Percentiles rank a stretch among this genome's conserved stretches.
Conservation (phyloP, 2,888 invertebrate genomes). For the Megaustenia siamemsis region DNA sequence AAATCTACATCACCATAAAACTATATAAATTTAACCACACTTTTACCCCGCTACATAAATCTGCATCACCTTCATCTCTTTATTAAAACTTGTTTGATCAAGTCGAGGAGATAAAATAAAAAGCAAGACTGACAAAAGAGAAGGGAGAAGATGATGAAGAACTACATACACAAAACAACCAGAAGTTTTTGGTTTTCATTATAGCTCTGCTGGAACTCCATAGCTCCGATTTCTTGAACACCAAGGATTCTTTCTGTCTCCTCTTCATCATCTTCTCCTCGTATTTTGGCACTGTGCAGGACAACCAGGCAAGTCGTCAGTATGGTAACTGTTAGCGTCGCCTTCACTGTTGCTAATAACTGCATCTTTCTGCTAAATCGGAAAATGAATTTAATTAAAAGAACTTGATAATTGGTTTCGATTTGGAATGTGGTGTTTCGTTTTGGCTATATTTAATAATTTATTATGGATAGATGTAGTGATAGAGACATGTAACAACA, state of each 20-base stretch:
- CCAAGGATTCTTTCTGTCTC: neutral
- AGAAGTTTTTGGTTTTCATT: constrained; percentile 36
- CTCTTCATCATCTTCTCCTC: constrained; percentile 4
- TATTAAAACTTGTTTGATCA: too few species aligned
- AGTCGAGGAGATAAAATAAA: neutral
- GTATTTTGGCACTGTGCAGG: neutral
- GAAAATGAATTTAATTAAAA: too few species aligned
- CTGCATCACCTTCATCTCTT: too few species aligned
- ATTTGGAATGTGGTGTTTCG: too few species aligned
- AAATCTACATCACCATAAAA: too few species aligned
- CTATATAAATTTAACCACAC: too few species aligned
- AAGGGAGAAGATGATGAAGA: neutral
- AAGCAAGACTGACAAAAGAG: neutral
- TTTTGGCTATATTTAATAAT: too few species aligned
- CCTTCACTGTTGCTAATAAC: neutral
- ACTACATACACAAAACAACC: constrained; percentile 39
- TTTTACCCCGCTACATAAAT: too few species aligned
- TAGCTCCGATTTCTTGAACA: neutral
- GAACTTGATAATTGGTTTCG: too few species aligned
- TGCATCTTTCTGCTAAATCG: neutral
- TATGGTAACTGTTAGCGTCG: neutral
- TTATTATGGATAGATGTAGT: too few species aligned
- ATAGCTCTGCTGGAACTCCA: constrained; percentile 38
- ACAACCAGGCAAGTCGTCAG: neutral
- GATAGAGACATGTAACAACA: too few species aligned